phyloP scores from a whole-genome alignment of 2,113 vertebrate species.

The Triplophysa rosa region DNA sequence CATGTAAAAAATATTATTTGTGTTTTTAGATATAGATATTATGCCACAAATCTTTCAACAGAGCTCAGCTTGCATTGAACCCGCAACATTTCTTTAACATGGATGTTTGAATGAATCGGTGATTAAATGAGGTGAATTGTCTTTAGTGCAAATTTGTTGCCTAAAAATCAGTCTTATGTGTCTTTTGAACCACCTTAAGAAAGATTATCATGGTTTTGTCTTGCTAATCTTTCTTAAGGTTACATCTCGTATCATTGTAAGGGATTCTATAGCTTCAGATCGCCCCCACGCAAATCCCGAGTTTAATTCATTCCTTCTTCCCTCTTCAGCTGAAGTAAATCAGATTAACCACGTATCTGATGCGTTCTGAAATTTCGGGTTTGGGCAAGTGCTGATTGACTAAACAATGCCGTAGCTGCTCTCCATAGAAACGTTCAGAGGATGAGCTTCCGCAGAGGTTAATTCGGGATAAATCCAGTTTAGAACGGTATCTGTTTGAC shows the following conservation, averaged over 20 bases:
- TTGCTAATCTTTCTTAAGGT: background rate
- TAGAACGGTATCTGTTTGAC: slow-evolving; percentile 4
- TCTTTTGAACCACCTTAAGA: background rate
- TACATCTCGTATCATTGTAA: background rate
- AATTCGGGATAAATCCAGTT: slow-evolving; percentile 14
- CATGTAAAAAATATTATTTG: background rate
- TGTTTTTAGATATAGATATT: background rate
- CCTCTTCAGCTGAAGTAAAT: background rate
- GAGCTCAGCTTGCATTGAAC: slow-evolving; percentile 6
- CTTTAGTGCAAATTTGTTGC: background rate
- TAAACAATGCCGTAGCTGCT: slow-evolving; percentile 4
- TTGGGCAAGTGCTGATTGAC: slow-evolving; percentile 13
- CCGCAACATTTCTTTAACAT: background rate
- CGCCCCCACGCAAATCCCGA: slow-evolving; percentile 7
- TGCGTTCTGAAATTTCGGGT: background rate
- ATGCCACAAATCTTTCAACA: background rate
- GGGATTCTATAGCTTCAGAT: background rate
- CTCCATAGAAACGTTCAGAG: slow-evolving; percentile 11
- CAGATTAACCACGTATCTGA: slow-evolving; percentile 19
- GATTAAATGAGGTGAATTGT: background rate
- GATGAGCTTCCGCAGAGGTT: slow-evolving; percentile 3
- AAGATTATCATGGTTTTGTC: background rate
- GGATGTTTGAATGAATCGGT: background rate
- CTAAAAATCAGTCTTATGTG: background rate
- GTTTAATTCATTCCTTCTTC: slow-evolving; percentile 9